Conservation (phyloP, 1,140 invertebrate genomes). For the Trigoniulus corallinus region DNA sequence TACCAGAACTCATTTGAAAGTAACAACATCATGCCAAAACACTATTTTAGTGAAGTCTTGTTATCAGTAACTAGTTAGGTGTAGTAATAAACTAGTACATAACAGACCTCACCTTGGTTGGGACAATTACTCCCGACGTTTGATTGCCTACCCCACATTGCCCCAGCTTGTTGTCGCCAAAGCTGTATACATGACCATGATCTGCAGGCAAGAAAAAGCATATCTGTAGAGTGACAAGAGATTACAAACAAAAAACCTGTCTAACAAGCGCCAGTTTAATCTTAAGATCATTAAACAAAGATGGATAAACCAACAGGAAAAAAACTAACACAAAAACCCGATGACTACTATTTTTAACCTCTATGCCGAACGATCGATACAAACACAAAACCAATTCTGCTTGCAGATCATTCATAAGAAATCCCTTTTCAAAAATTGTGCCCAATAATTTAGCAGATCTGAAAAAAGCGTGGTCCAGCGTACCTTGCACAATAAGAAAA, state of each 20-base stretch:
- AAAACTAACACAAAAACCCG: neutral
- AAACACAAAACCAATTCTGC: no score
- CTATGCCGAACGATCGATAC: no score
- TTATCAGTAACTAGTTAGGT: no score
- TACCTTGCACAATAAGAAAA: no score
- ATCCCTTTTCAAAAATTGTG: no score
- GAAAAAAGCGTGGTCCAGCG: no score
- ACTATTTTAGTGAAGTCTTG: no score
- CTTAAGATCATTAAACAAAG: neutral
- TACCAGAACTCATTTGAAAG: no score
- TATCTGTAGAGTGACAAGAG: conserved; percentile 14
- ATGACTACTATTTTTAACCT: no score
- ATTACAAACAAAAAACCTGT: neutral
- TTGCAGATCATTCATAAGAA: no score
- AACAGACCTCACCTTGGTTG: conserved; percentile 47
- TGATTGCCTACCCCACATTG: conserved; percentile 61
- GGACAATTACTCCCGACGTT: conserved; percentile 38
- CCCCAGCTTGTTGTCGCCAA: conserved; percentile 78
- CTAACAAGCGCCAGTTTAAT: neutral
- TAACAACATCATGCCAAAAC: no score
- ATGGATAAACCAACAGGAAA: neutral
- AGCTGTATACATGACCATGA: conserved; percentile 67
- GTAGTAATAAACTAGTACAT: neutral
- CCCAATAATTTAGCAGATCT: no score
- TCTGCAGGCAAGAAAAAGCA: conserved; percentile 31